phyloP scores from a whole-genome alignment of 2,113 vertebrate species.

The Corythoichthys haematopterus region DNA sequence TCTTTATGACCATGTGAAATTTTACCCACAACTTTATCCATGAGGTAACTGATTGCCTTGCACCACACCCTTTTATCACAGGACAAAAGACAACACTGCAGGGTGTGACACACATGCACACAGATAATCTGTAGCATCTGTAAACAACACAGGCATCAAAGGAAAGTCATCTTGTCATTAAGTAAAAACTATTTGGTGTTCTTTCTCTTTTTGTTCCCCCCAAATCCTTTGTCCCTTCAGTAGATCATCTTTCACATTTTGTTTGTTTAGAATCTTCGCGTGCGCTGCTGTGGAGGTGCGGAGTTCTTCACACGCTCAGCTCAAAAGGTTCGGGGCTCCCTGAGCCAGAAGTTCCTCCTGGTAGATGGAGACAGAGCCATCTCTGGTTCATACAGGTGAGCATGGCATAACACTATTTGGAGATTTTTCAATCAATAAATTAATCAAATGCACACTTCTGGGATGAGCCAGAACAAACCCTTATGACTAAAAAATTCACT shows the following conservation, averaged over 20 bases:
- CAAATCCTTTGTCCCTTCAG: neutral
- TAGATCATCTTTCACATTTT: slow-evolving; percentile 6
- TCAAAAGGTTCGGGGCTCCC: slow-evolving; percentile 81
- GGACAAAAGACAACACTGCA: slow-evolving; percentile 49
- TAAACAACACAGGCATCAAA: neutral
- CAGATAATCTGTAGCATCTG: slow-evolving; percentile 40
- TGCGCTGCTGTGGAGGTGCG: slow-evolving; percentile 80
- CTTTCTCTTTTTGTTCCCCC: neutral
- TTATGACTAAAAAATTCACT: neutral
- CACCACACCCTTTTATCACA: slow-evolving; percentile 59
- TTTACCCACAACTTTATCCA: slow-evolving; percentile 30
- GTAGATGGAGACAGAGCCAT: slow-evolving; percentile 89
- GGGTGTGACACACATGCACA: slow-evolving; percentile 53
- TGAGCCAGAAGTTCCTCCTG: slow-evolving; percentile 93
- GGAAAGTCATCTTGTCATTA: neutral
- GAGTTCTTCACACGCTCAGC: slow-evolving; percentile 88
- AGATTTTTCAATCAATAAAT: neutral
- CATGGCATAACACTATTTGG: neutral
- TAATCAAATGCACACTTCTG: neutral
- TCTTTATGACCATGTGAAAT: slow-evolving; percentile 26
- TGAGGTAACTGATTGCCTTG: slow-evolving; percentile 16
- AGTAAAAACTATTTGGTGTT: too few relatives aligned
- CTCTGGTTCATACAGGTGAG: slow-evolving; percentile 93
- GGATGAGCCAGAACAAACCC: neutral
- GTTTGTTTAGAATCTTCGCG: slow-evolving; percentile 79